Evolutionary conservation across 2,113 vertebrate species (phyloP), one percentile per base, ranked within the genome.

Genomic region (Gavia stellata): DNA sequence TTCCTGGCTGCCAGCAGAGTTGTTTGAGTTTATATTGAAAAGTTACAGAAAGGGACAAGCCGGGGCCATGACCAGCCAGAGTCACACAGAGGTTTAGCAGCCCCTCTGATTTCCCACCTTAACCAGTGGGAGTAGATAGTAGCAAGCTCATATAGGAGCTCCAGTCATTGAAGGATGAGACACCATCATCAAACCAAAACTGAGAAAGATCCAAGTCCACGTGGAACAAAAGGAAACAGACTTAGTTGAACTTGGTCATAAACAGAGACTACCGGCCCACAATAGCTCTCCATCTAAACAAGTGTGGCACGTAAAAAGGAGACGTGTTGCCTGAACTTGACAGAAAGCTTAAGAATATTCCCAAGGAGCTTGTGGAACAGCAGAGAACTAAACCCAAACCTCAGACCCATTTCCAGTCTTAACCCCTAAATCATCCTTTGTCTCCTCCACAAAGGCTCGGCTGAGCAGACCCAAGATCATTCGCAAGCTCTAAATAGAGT

Each of bases 301-400:
- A 42, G 4, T 5, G 18, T 1, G 0, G 24, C 33, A 71, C 1
- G 0, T 29, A 40, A 68, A 56, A 47, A 65, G 34, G 17, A 42
- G 15, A 33, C 38, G 42, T 0, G 1, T 5, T 90, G 29, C 50
- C 50, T 26, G 15, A 88, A 24, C 18, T 29, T 61, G 44, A 28
- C 26, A 71, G 47, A 84, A 89, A 83, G 6, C 17, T 81, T n/a
- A 34, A 58, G 42, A 77, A 50, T 26, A 67, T 59, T 70, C 53
- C 52, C 87, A 72, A 82, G n/a, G 40, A 81, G 63, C 9, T 18
- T n/a, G 12, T 28, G 58, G 23, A 86, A 77, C 58, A 78, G 50
- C 55, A 83, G n/a, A 71, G 45, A 88, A 73, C 29, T 67, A 40
- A 86, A 94, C 38, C 16, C 44, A 50, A 70, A 83, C 49, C 21